phyloP scores from a whole-genome alignment of 2,113 vertebrate species.

The Pedionomus torquatus region DNA sequence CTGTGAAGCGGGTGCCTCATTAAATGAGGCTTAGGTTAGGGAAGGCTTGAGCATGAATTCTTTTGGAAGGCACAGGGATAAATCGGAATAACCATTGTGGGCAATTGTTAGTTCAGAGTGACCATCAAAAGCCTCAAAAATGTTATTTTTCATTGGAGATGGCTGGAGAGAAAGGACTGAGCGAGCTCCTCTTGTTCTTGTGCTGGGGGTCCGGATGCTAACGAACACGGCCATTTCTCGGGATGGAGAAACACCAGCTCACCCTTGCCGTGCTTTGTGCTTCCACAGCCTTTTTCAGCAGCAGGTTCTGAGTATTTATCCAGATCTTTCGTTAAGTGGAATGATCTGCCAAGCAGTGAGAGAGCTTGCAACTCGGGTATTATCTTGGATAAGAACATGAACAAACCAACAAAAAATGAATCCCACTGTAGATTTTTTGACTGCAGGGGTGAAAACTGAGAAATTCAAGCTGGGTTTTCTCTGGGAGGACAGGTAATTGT shows the following conservation, averaged over 20 bases:
- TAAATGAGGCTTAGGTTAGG: conserved; percentile 18
- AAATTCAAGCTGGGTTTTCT: neutral
- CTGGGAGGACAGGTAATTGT: neutral
- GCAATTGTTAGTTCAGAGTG: conserved; percentile 25
- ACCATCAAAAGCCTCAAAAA: conserved; percentile 58
- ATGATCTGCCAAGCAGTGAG: neutral
- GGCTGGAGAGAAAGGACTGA: conserved; percentile 46
- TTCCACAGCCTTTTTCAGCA: neutral
- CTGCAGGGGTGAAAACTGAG: neutral
- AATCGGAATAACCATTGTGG: conserved; percentile 41
- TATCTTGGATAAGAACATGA: neutral
- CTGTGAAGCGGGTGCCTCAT: conserved; percentile 32
- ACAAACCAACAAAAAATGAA: neutral
- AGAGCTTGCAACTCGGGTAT: neutral
- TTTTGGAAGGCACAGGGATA: neutral
- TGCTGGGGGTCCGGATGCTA: neutral
- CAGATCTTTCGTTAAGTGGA: neutral
- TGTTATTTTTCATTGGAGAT: conserved; percentile 72
- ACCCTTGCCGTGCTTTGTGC: neutral
- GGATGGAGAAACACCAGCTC: conserved; percentile 56
- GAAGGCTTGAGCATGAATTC: neutral
- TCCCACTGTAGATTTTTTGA: neutral
- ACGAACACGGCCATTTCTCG: conserved; percentile 42
- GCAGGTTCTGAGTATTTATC: neutral
- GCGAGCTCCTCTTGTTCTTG: conserved; percentile 22